Percentiles rank a stretch among this genome's conserved stretches.
Evolutionary conservation across 2,888 invertebrate species (phyloP).

Genomic region (Bibio marci): DNA sequence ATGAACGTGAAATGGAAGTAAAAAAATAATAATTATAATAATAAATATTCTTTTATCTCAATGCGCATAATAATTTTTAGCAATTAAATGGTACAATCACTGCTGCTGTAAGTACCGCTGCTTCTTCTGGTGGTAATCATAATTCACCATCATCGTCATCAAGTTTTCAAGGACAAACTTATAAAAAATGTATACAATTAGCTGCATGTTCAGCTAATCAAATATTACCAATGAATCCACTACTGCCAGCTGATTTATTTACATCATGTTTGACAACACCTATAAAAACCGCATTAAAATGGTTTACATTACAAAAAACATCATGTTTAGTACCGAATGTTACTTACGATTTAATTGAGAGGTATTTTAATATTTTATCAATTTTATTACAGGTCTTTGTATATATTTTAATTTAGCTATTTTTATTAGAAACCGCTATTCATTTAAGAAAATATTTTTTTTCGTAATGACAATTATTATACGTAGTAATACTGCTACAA

Average conservation of each 20-base stretch:
- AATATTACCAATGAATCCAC: constrained; percentile 90
- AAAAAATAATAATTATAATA: constrained; percentile 8
- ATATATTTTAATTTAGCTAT: no score
- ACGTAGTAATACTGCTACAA: no score
- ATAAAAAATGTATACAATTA: constrained; percentile 86
- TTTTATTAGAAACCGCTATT: no score
- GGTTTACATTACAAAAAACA: constrained; percentile 76
- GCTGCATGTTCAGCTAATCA: constrained; percentile 92
- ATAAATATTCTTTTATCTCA: background rate
- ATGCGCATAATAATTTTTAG: background rate
- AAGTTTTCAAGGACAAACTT: constrained; percentile 19
- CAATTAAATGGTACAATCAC: no score
- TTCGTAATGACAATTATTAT: no score
- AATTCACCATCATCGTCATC: background rate
- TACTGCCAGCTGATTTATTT: constrained; percentile 93
- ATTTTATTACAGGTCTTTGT: no score
- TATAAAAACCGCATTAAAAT: constrained; percentile 86
- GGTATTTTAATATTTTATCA: constrained; percentile 38
- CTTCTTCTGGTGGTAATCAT: background rate
- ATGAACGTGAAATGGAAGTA: constrained; percentile 64
- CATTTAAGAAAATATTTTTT: background rate
- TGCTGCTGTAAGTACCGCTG: no score
- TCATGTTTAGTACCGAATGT: constrained; percentile 66
- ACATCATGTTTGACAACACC: constrained; percentile 97
- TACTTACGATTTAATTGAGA: constrained; percentile 75